These are phyloP conservation scores for Drosophila dives DNA, from an alignment of 2,888 invertebrate species.

Conservation along the genomic window DNA sequence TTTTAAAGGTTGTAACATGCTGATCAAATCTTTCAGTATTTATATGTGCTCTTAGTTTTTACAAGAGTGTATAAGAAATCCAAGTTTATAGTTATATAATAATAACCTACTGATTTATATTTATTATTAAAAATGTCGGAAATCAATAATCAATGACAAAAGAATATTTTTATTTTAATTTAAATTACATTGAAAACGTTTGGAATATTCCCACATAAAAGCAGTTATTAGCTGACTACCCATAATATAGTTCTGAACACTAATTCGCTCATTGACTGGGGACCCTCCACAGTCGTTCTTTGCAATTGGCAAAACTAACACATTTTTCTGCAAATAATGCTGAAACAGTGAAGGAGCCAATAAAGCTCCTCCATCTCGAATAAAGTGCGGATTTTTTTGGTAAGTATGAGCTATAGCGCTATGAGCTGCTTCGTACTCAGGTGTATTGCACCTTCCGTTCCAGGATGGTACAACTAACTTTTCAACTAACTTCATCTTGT, in stretches of 20 bases:
- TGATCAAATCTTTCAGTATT: too few relatives aligned
- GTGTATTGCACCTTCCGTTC: conserved; percentile 32
- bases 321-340: conserved; percentile 39
- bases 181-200: conserved; percentile 4
- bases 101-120: too few relatives aligned
- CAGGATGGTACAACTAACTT: conserved; percentile 43
- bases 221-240: conserved; percentile 46
- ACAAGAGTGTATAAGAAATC: too few relatives aligned
- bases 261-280: conserved; percentile 52
- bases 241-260: conserved; percentile 44
- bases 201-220: conserved; percentile 55
- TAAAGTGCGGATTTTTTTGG: conserved; percentile 30
- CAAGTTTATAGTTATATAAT: too few relatives aligned
- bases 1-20: too few relatives aligned
- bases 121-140: too few relatives aligned
- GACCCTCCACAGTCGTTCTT: conserved; percentile 48
- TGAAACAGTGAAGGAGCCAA: conserved; percentile 47
- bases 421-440: conserved; percentile 49
- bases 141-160: too few relatives aligned
- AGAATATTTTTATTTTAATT: neutral
- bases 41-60: too few relatives aligned
- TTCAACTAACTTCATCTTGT: conserved; percentile 50
- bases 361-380: conserved; percentile 50
- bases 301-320: conserved; percentile 51
- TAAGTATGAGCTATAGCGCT: conserved; percentile 43